Evolutionary conservation across 2,888 invertebrate species (phyloP).

Genomic region (Melanostoma mellinum): DNA sequence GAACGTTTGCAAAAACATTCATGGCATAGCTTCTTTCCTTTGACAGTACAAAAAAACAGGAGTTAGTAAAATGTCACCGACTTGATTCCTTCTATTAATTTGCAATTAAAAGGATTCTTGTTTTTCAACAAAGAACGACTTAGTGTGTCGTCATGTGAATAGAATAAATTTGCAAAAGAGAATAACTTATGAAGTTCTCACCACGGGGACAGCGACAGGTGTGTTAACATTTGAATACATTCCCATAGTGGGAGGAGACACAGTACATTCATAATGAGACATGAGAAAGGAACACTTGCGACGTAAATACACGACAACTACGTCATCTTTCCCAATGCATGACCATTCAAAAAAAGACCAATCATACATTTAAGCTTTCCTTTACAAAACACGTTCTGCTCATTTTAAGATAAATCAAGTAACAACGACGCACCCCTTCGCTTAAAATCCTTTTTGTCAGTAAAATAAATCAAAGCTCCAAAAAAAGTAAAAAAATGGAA

Average conservation of each 20-base stretch:
- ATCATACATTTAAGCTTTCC: no score
- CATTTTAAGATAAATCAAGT: slow-evolving; percentile 50
- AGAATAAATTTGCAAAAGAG: not conserved
- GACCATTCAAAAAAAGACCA: no score
- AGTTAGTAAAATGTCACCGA: not conserved
- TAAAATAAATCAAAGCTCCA: slow-evolving; percentile 46
- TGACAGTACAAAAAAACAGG: no score
- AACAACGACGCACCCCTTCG: slow-evolving; percentile 39
- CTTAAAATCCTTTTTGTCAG: slow-evolving; percentile 47
- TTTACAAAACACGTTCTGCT: slow-evolving; percentile 28
- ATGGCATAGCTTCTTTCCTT: not conserved
- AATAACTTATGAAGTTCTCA: not conserved
- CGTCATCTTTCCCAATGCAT: no score
- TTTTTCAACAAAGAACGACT: no score
- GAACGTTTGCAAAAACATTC: not conserved
- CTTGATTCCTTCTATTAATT: slow-evolving; percentile 21
- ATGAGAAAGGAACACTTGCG: no score
- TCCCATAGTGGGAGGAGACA: no score
- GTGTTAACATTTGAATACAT: no score
- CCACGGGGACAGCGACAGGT: no score
- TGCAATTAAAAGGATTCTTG: not conserved
- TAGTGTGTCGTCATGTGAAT: no score
- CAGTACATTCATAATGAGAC: no score
- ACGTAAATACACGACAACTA: no score
- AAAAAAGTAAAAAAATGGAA: not conserved